Base-by-base conservation (phyloP, 2,888 invertebrate species). In the Auanema sp. region DNA sequence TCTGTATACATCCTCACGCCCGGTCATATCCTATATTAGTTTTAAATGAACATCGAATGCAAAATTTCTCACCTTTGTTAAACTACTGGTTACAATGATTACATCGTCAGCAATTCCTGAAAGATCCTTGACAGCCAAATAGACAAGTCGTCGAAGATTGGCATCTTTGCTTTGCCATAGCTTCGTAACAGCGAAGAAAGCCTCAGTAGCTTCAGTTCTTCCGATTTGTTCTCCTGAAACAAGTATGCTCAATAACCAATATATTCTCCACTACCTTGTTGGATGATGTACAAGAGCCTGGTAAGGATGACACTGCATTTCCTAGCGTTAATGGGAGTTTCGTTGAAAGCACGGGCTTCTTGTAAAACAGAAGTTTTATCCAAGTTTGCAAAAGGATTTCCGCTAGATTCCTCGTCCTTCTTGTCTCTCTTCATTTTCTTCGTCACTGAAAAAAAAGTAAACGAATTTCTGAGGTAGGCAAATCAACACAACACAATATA, bases 181-280 rank as follows among this genome's bases (percentile, higher is more conserved):
- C 85, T 98, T 98, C 0, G 98, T 99, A 89, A 97, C 96, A 1
- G 98, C 97, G 87, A 99, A 99, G 86, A 99, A 99, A 8, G 92
- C 91, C 83, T 97, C 97, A 1, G 98, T 99, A 0, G 98, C 98
- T 85, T 99, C 98, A 52, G 91, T 92, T 0, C 91, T 90, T 42
- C 11, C 92, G 66, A 98, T 88, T 78, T 90, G 89, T 84, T 97
- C 96, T 0, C 74, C 76, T 60, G 11, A 14, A 54, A 25, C 6
- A n/a, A n/a, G 23, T n/a, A 56, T 54, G 21, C 5, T 44, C 44
- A 16, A 44, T 16, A 33, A 57, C 44, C 12, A 6, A 54, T 33
- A 53, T 23, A 14, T 53, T 21, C n/a, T n/a, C 10, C 11, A 2
- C 12, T 53, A 54, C 80, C 90, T 87, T 97, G 97, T 84, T 95